Evolutionary conservation across 2,797 vertebrate genomes (phyloP), one percentile per base, ranked within the genome.

Genomic region (Propithecus perrieri): DNA sequence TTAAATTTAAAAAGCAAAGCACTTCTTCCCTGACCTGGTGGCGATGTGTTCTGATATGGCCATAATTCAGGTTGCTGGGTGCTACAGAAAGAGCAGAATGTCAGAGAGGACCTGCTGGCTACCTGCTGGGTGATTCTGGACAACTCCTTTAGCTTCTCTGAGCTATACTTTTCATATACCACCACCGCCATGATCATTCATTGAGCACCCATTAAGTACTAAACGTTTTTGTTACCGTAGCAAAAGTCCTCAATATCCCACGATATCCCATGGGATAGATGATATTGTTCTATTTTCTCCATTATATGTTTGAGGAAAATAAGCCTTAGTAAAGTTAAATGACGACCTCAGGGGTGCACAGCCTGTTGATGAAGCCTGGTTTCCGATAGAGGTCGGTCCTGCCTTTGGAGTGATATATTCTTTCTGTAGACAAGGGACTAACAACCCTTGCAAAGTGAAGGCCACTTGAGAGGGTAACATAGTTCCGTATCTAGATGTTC

Each of bases 231-330:
- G 33, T 83, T 89, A 38, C 24, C 46, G 63, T 4, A 74, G 0
- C 43, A 92, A 12, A 59, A 46, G 53, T 87, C 18, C 3, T 96
- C 4, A 12, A 1, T 55, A 53, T 30, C 76, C 15, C 15, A n/a
- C 3, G 1, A n/a, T n/a, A 65, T 65, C 63, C 55, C 57, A 0
- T 71, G 50, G 80, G 30, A 48, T 38, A 48, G n/a, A 61, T 74
- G 41, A 53, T 71, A 10, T 13, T 83, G 2, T 78, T 53, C 15
- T 89, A 26, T 72, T 75, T 90, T 94, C 38, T 86, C 38, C 43
- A 59, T 57, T 50, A 93, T 78, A 4, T 86, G 46, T 90, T 81
- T 59, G 80, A 93, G 71, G 86, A 90, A 81, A 90, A 17, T 85
- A 92, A 76, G 30, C 76, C 14, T 43, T 53, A 11, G 2, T 75